Conservation (phyloP, 1,140 invertebrate genomes). For the Drosophila hydei region DNA sequence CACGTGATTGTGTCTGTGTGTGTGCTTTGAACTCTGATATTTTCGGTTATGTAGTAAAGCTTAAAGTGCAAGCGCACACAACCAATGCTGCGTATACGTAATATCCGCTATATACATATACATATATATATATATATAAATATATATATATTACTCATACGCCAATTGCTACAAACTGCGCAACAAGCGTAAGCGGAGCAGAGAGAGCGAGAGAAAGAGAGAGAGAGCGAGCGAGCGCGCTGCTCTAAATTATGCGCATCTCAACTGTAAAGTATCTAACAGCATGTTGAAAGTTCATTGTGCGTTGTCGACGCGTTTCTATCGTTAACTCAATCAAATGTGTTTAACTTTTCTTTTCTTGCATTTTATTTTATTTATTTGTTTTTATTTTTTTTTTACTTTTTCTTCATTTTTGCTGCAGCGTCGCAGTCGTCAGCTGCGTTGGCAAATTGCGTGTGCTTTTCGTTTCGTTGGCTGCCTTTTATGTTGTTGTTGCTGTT, state of each 20-base stretch:
- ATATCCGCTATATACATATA: constrained; percentile 18
- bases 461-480: constrained; percentile 61
- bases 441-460: constrained; percentile 57
- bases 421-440: constrained; percentile 36
- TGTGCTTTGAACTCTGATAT: constrained; percentile 51
- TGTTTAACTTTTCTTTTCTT: constrained; percentile 46
- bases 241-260: constrained; percentile 65
- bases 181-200: neutral
- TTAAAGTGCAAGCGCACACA: constrained; percentile 18
- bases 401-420: constrained; percentile 7
- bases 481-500: constrained; percentile 25
- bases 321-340: constrained; percentile 71
- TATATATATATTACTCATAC: constrained; percentile 62
- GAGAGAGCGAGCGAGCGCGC: neutral
- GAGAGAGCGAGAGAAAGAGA: neutral
- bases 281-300: constrained; percentile 59
- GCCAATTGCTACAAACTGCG: constrained; percentile 26
- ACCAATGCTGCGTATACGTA: constrained; percentile 36
- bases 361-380: constrained; percentile 5
- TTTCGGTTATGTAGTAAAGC: constrained; percentile 29
- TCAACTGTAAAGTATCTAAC: constrained; percentile 51
- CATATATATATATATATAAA: no score
- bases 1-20: constrained; percentile 1
- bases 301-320: constrained; percentile 50
- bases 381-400: neutral